Evolutionary conservation across 2,113 vertebrate species (phyloP), one percentile per base, ranked within the genome.

Genomic region (Neopipo cinnamomea): DNA sequence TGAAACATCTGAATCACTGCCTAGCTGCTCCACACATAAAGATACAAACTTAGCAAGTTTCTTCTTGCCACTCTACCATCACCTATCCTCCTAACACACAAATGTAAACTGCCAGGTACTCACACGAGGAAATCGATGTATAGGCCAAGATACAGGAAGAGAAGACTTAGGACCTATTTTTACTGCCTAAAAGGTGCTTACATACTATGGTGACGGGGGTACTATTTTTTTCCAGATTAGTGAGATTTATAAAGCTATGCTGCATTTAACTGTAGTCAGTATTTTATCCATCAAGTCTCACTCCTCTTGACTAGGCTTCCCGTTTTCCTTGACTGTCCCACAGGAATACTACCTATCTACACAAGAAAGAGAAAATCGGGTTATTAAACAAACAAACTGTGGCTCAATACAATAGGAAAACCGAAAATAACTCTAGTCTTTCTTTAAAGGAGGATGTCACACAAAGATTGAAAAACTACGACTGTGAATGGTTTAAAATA

Each of bases 121-220:
- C 35, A 21, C 42, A 52, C 5, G 24, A 85, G 33, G 52, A 91
- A 72, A 24, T n/a, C 35, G 49, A 74, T 10, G 41, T 59, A 78
- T 8, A 82, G 67, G 75, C 55, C 41, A 39, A 70, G 55, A 71
- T 12, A 93, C 25, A 72, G 70, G 46, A 91, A 82, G 11, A 73
- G 27, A 77, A 88, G 19, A 81, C 24, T 59, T 68, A 41, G 17
- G 31, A 93, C 74, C 35, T 65, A 94, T 87, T 93, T 92, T 93
- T 72, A 89, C 62, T 89, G 85, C 62, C 88, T 87, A 49, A 88
- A 86, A 94, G 72, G 28, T 75, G 52, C 31, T 92, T 89, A 84
- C 30, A 80, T 49, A 47, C 23, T 76, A 30, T 85, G 62, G 20
- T 56, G 50, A 85, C 14, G 2, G 19, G 25, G 16, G 37, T 11